Conservation (phyloP, 2,797 vertebrate species). For the Bradypus variegatus region DNA sequence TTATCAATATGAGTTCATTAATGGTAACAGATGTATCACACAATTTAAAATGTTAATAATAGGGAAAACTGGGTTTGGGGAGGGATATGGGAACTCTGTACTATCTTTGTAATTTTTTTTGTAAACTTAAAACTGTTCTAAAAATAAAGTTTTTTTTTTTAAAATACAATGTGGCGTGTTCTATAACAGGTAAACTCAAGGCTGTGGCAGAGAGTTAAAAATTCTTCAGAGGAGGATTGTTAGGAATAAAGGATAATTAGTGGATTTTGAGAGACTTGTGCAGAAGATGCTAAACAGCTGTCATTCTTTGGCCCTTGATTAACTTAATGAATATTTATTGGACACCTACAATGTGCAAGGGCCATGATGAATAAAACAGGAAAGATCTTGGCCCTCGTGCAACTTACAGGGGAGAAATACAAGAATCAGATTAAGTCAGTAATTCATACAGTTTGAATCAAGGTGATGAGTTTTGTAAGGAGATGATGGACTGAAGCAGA, state of each 20-base stretch:
- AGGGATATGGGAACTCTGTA: not conserved
- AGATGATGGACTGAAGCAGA: not conserved
- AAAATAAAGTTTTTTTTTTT: not conserved
- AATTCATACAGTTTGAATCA: not conserved
- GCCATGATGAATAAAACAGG: not conserved
- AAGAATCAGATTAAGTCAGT: not conserved
- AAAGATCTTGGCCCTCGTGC: not conserved
- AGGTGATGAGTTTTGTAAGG: not conserved
- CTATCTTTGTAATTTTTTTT: not conserved
- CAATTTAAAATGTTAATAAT: too few species aligned
- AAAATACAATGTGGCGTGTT: not conserved
- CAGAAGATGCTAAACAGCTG: not conserved
- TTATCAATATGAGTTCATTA: too few species aligned
- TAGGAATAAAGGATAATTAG: not conserved
- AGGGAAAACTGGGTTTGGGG: not conserved
- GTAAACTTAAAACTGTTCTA: not conserved
- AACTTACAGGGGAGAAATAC: not conserved
- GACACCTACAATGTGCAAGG: not conserved
- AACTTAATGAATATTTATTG: not conserved
- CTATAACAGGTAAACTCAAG: not conserved
- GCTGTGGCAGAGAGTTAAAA: not conserved
- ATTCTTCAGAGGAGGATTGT: not conserved
- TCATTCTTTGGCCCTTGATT: not conserved
- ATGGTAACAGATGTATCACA: too few species aligned
- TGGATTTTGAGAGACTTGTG: not conserved